These are phyloP conservation scores for Ornithorhynchus anatinus DNA, from an alignment of 2,113 vertebrate species.

Conservation along the genomic window DNA sequence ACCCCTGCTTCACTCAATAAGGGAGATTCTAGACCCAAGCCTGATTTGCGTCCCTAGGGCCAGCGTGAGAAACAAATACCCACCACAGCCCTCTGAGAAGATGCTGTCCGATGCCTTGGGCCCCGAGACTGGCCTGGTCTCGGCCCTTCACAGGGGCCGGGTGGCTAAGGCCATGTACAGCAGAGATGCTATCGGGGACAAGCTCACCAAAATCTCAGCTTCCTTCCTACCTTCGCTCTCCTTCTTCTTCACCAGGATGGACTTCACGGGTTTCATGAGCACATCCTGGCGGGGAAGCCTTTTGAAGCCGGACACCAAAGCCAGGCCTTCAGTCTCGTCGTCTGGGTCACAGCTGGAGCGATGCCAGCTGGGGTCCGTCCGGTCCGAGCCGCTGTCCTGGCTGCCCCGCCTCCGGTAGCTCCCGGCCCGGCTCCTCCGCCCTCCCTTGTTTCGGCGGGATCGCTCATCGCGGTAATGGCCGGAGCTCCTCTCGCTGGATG, in stretches of 20 bases:
- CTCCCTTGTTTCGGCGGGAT: slow-evolving; percentile 21
- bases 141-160: accelerated
- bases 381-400: background rate
- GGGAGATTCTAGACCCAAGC: no score
- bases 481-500: slow-evolving; percentile 76
- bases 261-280: slow-evolving; percentile 75
- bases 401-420: slow-evolving; percentile 18
- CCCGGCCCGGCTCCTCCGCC: slow-evolving; percentile 50
- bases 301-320: slow-evolving; percentile 87
- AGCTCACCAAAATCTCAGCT: accelerated
- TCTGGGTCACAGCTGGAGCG: background rate
- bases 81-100: no score
- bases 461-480: slow-evolving; percentile 28
- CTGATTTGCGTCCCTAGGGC: no score
- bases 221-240: slow-evolving; percentile 80
- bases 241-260: slow-evolving; percentile 81
- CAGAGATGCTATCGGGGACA: no score
- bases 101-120: background rate
- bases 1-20: no score
- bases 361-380: background rate
- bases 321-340: slow-evolving; percentile 54
- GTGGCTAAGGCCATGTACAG: background rate
- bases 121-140: background rate
- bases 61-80: no score
- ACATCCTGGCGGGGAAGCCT: slow-evolving; percentile 73